phyloP scores from a whole-genome alignment of 1,140 invertebrate species.

The Drosophila quadrilineata region DNA sequence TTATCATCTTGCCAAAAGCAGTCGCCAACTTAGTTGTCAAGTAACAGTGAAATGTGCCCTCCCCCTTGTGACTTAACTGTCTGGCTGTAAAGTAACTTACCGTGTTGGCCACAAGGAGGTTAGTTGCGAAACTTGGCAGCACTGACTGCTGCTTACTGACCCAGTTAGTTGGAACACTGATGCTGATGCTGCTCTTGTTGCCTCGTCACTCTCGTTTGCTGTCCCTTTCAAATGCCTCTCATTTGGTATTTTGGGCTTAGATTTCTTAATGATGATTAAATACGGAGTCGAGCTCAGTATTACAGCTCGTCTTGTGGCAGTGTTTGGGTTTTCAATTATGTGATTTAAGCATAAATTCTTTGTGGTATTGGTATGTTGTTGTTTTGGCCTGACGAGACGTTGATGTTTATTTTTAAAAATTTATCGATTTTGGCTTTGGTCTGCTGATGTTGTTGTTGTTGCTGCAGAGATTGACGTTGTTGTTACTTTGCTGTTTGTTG shows the following conservation, averaged over 20 bases:
- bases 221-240: slow-evolving; percentile 29
- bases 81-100: slow-evolving; percentile 35
- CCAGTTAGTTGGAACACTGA: slow-evolving; percentile 24
- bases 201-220: too few relatives aligned
- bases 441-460: neutral
- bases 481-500: neutral
- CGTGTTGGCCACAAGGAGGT: slow-evolving; percentile 1
- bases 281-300: slow-evolving; percentile 6
- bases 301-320: slow-evolving; percentile 25
- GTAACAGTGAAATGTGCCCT: slow-evolving; percentile 6
- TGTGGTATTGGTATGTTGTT: neutral
- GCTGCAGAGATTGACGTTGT: neutral
- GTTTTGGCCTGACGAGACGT: neutral
- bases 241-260: slow-evolving; percentile 30
- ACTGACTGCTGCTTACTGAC: slow-evolving; percentile 21
- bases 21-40: too few relatives aligned
- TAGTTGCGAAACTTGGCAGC: slow-evolving; percentile 27
- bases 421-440: slow-evolving; percentile 37
- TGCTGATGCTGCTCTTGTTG: neutral
- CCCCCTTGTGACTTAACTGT: neutral
- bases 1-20: too few relatives aligned
- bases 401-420: slow-evolving; percentile 26
- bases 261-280: slow-evolving; percentile 15
- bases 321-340: slow-evolving; percentile 27
- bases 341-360: neutral